Base-by-base conservation (phyloP, 2,797 vertebrate genomes). In the Alectoris magna region DNA sequence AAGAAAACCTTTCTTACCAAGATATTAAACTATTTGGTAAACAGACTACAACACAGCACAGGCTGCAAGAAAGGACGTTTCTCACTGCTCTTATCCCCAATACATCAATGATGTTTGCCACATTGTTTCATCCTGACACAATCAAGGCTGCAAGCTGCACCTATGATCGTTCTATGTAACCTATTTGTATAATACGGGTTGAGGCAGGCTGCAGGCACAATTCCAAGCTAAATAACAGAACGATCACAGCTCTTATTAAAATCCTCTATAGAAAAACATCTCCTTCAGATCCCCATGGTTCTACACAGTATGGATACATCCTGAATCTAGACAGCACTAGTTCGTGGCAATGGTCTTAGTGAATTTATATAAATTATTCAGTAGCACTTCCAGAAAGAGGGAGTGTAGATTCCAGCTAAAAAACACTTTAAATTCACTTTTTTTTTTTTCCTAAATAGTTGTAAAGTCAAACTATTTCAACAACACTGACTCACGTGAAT, bases 151-250 rank as follows among this genome's bases (percentile, higher is more conserved):
- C 0, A 3, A 93, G 59, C 72, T 38, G 26, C 36, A 41, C 49
- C 27, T 81, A 41, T 26, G 72, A 59, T 41, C 17, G 24, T 48
- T 89, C 69, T 77, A 86, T 83, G 62, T 10, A 75, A 6, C 10
- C 21, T 48, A 46, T 48, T 75, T 89, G 27, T 72, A 85, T 15
- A 91, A 24, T 18, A 89, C 13, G 7, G 77, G 31, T 48, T 87
- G 43, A 84, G 48, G 74, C 87, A 83, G 55, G 71, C 75, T 91
- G 58, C 49, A 87, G 66, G 62, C 59, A 84, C 55, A 91, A 67
- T 34, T 89, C n/a, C 19, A 76, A 91, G 39, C 63, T 56, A 89
- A 87, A 70, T 56, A 72, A 55, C 66, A 89, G 63, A 46, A 59
- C 31, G 55, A 60, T 51, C 56, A 69, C 3, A 19, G 49, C 17